These are phyloP conservation scores for Clinocottus analis DNA, from an alignment of 2,113 vertebrate species.

Conservation along the genomic window DNA sequence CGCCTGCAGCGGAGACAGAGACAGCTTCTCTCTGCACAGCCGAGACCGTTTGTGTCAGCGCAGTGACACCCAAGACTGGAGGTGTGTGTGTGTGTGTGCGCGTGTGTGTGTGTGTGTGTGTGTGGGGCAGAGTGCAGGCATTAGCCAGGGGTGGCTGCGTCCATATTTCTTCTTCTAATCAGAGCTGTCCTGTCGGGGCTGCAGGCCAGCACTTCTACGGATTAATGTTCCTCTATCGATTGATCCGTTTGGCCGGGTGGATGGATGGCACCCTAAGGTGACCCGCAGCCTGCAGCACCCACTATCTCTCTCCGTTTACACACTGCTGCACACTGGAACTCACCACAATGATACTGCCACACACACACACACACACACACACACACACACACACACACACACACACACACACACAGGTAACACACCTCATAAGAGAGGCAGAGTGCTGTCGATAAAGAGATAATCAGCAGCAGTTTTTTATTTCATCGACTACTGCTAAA, in stretches of 20 bases:
- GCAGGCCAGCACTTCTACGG: constrained; percentile 30
- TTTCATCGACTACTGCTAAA: background rate
- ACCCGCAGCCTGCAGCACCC: constrained; percentile 24
- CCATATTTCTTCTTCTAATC: constrained; percentile 67
- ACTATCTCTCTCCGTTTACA: constrained; percentile 23
- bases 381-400: constrained; percentile 33
- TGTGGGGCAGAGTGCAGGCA: background rate
- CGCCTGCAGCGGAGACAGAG: background rate
- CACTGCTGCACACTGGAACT: constrained; percentile 15
- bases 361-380: constrained; percentile 21
- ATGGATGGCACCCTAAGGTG: constrained; percentile 54
- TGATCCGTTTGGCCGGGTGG: constrained; percentile 40
- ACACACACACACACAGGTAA: constrained; percentile 1
- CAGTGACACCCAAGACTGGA: constrained; percentile 23
- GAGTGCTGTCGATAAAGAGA: background rate
- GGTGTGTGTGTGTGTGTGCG: constrained; percentile 10
- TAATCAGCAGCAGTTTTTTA: constrained; percentile 11
- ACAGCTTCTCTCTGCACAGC: background rate
- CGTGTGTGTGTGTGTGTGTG: constrained; percentile 4
- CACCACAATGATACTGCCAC: constrained; percentile 21
- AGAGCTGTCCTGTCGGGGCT: constrained; percentile 35
- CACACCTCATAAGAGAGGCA: background rate
- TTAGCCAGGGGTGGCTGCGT: constrained; percentile 8
- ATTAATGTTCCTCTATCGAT: constrained; percentile 64
- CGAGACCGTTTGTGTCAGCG: constrained; percentile 40